Conservation (phyloP, 2,113 vertebrate species). For the Xiphophorus maculatus region DNA sequence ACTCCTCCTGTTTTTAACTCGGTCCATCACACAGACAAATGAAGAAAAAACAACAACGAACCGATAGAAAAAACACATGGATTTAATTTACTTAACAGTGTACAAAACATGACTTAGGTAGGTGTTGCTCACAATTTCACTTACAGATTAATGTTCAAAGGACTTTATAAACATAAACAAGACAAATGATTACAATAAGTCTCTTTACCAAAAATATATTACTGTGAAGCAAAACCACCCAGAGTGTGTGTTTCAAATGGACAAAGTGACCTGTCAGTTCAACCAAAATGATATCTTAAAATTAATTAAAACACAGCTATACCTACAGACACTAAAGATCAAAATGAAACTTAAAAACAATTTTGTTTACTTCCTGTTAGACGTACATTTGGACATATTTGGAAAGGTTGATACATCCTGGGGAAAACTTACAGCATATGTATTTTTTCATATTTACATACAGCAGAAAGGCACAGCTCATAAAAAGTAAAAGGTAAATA, state of each 20-base stretch:
- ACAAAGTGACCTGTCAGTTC: constrained; percentile 11
- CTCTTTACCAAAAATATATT: constrained; percentile 9
- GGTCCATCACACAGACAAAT: background rate
- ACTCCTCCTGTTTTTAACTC: no score
- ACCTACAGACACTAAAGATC: constrained; percentile 26
- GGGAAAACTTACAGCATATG: background rate
- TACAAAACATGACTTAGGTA: constrained; percentile 45
- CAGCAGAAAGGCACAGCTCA: constrained; percentile 45
- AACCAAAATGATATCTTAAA: constrained; percentile 30
- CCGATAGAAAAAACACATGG: background rate
- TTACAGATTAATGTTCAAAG: constrained; percentile 1
- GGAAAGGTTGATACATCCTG: background rate
- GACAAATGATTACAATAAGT: constrained; percentile 8
- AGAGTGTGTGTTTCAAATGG: constrained; percentile 3
- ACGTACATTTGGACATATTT: background rate
- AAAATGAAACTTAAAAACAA: background rate
- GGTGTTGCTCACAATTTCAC: constrained; percentile 19
- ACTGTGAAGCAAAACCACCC: constrained; percentile 5
- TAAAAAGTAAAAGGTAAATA: constrained; percentile 52
- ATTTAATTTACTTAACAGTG: constrained; percentile 41
- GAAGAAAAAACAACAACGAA: background rate
- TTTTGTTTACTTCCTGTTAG: background rate
- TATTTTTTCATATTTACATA: constrained; percentile 26
- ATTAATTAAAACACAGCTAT: constrained; percentile 23
- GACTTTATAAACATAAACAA: constrained; percentile 29